phyloP scores from a whole-genome alignment of 2,888 invertebrate genomes.

The Thera britannica region DNA sequence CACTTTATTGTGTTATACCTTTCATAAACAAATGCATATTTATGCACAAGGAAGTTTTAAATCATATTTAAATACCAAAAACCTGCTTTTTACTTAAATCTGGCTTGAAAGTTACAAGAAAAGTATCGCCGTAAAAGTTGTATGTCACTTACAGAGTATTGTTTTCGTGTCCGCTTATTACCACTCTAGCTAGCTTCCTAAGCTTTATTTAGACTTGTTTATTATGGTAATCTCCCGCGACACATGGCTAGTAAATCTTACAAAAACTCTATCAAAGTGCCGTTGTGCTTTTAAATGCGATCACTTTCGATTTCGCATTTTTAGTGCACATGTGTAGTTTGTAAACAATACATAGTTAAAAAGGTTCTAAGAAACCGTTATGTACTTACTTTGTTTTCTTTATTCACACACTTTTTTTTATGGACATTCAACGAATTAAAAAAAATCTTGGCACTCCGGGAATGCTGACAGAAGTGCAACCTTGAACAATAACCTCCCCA shows the following conservation, averaged over 20 bases:
- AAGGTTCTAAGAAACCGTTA: not conserved
- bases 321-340: not conserved
- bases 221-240: constrained; percentile 37
- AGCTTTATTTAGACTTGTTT: constrained; percentile 38
- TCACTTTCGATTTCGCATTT: constrained; percentile 5
- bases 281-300: constrained; percentile 20
- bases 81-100: too few relatives aligned
- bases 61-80: too few relatives aligned
- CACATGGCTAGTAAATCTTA: constrained; percentile 40
- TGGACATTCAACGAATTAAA: too few relatives aligned
- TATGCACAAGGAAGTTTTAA: too few relatives aligned
- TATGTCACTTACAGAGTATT: not conserved
- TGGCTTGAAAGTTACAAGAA: too few relatives aligned
- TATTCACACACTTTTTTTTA: too few relatives aligned
- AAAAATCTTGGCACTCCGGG: too few relatives aligned
- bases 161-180: constrained; percentile 8
- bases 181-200: constrained; percentile 10
- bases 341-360: not conserved
- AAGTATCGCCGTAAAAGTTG: not conserved
- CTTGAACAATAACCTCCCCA: too few relatives aligned
- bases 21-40: too few relatives aligned
- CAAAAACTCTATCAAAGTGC: constrained; percentile 31
- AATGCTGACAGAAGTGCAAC: too few relatives aligned
- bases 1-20: too few relatives aligned
- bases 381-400: too few relatives aligned